These are phyloP conservation scores for Rhinolophus sinicus DNA, from an alignment of 2,113 vertebrate genomes.

Conservation along the genomic window DNA sequence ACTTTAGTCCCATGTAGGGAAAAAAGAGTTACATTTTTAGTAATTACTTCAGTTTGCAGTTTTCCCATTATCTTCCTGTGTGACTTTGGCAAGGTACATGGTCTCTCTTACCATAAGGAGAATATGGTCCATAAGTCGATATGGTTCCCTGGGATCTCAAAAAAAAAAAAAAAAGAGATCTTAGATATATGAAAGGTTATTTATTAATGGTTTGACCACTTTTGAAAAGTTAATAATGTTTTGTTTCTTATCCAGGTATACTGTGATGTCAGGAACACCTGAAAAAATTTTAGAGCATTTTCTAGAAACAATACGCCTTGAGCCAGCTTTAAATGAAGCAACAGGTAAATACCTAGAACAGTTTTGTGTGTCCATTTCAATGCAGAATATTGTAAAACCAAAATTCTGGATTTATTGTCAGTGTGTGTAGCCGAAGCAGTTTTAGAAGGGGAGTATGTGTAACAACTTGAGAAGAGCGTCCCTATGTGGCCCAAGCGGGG, in stretches of 20 bases:
- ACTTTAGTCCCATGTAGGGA: constrained; percentile 32
- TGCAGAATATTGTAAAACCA: not conserved
- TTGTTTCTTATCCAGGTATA: constrained; percentile 90
- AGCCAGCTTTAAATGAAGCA: constrained; percentile 92
- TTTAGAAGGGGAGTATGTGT: not conserved
- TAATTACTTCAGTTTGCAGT: not conserved
- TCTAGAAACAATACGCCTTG: constrained; percentile 96
- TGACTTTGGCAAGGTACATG: not conserved
- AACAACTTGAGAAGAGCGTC: not conserved
- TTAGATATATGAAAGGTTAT: not conserved
- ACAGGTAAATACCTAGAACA: constrained; percentile 80
- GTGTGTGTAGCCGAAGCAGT: not conserved
- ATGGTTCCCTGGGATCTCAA: not conserved
- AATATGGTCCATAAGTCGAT: not conserved
- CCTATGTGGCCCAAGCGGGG: not conserved
- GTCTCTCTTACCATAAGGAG: not conserved
- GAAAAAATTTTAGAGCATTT: constrained; percentile 99
- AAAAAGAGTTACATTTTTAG: not conserved
- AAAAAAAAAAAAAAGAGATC: not conserved
- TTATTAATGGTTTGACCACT: not conserved
- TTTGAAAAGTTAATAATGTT: constrained; percentile 70
- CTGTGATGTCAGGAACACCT: constrained; percentile 97
- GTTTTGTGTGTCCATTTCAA: not conserved
- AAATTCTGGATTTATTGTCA: not conserved
- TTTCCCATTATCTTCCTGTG: not conserved